phyloP scores from a whole-genome alignment of 2,888 invertebrate genomes.

The Brenthis hecate region DNA sequence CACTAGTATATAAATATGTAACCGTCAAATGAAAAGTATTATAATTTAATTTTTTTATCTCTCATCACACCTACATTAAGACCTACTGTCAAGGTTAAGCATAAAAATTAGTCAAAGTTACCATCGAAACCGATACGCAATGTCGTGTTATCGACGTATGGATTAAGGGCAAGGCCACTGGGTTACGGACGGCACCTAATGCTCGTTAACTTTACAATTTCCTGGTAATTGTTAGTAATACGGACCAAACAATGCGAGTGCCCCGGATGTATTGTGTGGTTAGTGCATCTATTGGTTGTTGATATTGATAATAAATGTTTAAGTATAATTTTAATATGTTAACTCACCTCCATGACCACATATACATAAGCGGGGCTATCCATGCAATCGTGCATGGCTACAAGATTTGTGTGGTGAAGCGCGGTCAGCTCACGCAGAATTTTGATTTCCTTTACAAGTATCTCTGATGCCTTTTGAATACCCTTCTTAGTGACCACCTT shows the following conservation, averaged over 20 bases:
- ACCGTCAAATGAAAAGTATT: too few relatives aligned
- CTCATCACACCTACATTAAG: too few relatives aligned
- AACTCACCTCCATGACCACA: constrained; percentile 98
- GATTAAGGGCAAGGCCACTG: constrained; percentile 64
- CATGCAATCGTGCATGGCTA: constrained; percentile 98
- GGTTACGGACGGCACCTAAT: constrained; percentile 58
- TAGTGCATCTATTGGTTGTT: background rate
- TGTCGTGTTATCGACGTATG: constrained; percentile 48
- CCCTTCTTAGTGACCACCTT: constrained; percentile 99
- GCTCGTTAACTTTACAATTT: constrained; percentile 49
- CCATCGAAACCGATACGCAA: constrained; percentile 3
- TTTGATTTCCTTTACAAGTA: constrained; percentile 99
- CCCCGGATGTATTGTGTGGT: constrained; percentile 46
- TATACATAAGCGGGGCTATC: constrained; percentile 97
- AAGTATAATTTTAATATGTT: constrained; percentile 15
- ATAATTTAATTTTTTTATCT: too few relatives aligned
- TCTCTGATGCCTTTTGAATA: constrained; percentile 97
- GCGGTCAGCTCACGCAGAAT: constrained; percentile 98
- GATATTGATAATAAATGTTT: background rate
- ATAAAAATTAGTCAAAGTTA: background rate
- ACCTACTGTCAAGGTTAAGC: too few relatives aligned
- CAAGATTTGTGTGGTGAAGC: constrained; percentile 99
- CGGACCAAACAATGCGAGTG: constrained; percentile 42
- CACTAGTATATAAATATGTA: too few relatives aligned
- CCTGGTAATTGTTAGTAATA: constrained; percentile 54